Percentiles rank a stretch among this genome's conserved stretches.
Evolutionary conservation across 2,888 invertebrate genomes (phyloP).

Genomic region (Galerucella nymphaeae): DNA sequence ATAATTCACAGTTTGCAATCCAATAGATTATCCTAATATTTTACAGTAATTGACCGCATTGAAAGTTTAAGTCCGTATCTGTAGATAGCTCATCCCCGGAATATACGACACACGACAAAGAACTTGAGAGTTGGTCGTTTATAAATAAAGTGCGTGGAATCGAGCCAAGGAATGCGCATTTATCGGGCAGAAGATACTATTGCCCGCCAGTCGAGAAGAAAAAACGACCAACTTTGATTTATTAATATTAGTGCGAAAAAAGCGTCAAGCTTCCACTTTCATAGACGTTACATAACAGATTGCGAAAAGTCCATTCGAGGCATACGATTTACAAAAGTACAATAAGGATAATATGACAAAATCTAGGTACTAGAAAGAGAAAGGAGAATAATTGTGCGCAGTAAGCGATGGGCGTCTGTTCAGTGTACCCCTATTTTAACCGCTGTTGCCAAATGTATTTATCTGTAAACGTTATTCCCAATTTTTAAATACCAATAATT

Average conservation of each 20-base stretch:
- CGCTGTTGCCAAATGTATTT: too few species aligned
- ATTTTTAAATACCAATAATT: too few species aligned
- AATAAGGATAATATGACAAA: too few species aligned
- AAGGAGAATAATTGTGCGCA: too few species aligned
- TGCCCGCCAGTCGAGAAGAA: constrained; percentile 19
- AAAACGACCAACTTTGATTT: constrained; percentile 25
- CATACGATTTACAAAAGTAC: too few species aligned
- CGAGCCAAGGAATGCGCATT: constrained; percentile 45
- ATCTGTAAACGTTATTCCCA: too few species aligned
- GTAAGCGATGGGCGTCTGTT: too few species aligned
- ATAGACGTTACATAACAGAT: constrained; percentile 11
- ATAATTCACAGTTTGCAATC: not conserved
- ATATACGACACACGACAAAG: constrained; percentile 32
- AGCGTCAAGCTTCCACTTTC: not conserved
- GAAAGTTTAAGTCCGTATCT: constrained; percentile 4
- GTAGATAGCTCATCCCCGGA: not conserved
- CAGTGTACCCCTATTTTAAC: too few species aligned
- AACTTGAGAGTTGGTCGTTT: constrained; percentile 38
- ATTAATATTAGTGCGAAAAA: constrained; percentile 25
- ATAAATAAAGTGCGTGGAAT: constrained; percentile 46
- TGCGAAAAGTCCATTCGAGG: too few species aligned
- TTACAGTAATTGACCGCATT: not conserved
- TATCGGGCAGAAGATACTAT: constrained; percentile 37
- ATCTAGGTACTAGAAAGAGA: too few species aligned
- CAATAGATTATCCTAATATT: not conserved